Percentiles rank a stretch among this genome's conserved stretches.
Conservation (phyloP, 1,140 invertebrate genomes). For the Penaeus japonicus region DNA sequence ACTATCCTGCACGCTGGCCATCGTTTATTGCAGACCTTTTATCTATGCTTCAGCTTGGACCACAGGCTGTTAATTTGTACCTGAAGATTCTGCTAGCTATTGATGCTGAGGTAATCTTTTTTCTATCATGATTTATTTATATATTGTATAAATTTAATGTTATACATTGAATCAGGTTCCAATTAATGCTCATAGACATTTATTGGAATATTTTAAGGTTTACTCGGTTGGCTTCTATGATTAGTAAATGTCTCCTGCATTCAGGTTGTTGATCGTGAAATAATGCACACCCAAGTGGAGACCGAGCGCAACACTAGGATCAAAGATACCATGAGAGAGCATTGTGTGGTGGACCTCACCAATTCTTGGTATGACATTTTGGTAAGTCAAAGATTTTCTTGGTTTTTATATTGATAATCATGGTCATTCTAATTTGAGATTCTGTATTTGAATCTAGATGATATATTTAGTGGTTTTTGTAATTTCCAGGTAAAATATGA, state of each 20-base stretch:
- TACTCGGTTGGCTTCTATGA: neutral
- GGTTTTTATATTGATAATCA: neutral
- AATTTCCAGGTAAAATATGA: conserved; percentile 65
- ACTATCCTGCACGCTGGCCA: conserved; percentile 69
- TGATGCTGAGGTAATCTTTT: conserved; percentile 65
- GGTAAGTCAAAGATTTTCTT: conserved; percentile 63
- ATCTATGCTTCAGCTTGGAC: conserved; percentile 63
- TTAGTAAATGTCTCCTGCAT: neutral
- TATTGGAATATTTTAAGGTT: neutral
- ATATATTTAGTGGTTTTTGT: conserved; percentile 21
- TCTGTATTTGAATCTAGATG: conserved; percentile 11
- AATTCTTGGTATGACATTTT: conserved; percentile 70
- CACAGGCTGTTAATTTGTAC: conserved; percentile 67
- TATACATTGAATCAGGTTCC: too few species aligned
- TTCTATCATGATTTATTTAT: neutral
- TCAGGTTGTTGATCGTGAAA: conserved; percentile 68
- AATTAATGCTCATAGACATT: too few species aligned
- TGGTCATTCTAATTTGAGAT: neutral
- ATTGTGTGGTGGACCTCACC: conserved; percentile 67
- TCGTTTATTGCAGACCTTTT: conserved; percentile 69
- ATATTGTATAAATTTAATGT: too few species aligned
- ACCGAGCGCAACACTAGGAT: conserved; percentile 67
- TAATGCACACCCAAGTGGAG: conserved; percentile 67
- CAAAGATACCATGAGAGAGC: conserved; percentile 71
- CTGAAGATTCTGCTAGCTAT: conserved; percentile 68